Base-by-base conservation (phyloP, 2,888 invertebrate genomes). In the Sisyra nigra region DNA sequence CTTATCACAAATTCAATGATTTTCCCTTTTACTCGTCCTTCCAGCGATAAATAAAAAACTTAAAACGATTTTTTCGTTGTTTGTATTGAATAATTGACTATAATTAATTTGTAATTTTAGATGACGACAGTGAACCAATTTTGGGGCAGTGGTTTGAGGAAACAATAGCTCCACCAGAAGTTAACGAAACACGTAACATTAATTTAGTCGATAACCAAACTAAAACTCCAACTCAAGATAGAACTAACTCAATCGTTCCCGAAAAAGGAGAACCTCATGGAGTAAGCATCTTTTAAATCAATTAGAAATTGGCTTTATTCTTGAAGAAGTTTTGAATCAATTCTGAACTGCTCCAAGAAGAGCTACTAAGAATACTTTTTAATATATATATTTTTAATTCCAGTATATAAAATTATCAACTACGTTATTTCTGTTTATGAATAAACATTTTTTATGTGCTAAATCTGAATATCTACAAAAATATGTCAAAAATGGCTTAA, bases 101-200 rank as follows among this genome's bases (percentile, higher is more conserved):
- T 5, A 24, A 24, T 24, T 3, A 24, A 24, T 30, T 38, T 38
- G 40, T 18, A 29, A 35, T 49, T 45, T 34, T 48, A 74, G 77
- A 77, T 69, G 74, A 74, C 54, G 82, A 83, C 59, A 82, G 81
- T 60, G 88, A 89, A 62, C 85, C 87, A 4, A 74, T 89, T 47
- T 70, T 89, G 52, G 93, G 93, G 0, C 76, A 88, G 50, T 93
- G 92, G 92, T 89, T 94, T 63, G 92, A 93, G 58, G 89, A 92
- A 56, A 89, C 91, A 0, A 67, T 93, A 9, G 86, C 87, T 17
- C 87, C 89, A 2, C 78, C 80, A 1, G 81, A 83, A 49, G 69
- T 71, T 8, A 61, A 68, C 0, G 81, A 77, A 50, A 67, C 68
- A 32, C 70, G 71, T 44, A 58, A 66, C 2, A 65, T 68, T 37